Evolutionary conservation across 2,888 invertebrate genomes (phyloP).

Genomic region (Xestobium rufovillosum): DNA sequence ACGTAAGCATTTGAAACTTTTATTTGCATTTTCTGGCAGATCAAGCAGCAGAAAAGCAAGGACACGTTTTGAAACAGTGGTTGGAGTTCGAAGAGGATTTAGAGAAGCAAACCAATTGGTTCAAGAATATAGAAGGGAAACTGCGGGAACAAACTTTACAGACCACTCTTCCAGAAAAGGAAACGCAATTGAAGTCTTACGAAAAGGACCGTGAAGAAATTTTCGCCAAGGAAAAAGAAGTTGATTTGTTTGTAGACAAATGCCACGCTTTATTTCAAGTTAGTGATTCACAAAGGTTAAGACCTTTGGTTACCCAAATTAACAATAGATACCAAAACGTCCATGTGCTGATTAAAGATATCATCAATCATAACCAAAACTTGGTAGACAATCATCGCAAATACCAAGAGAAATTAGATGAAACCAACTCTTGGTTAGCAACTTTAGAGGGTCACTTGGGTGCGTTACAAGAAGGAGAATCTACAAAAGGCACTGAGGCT

Average conservation of each 20-base stretch:
- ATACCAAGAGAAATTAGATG: constrained; percentile 67
- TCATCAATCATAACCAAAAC: constrained; percentile 75
- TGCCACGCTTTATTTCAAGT: constrained; percentile 79
- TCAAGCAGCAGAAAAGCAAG: constrained; percentile 64
- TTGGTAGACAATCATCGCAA: constrained; percentile 76
- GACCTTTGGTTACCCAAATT: constrained; percentile 82
- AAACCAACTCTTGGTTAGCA: constrained; percentile 69
- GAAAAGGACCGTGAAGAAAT: constrained; percentile 70
- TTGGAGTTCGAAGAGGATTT: constrained; percentile 75
- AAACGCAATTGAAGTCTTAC: constrained; percentile 62
- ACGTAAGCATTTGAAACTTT: too few relatives aligned
- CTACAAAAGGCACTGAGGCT: constrained; percentile 53
- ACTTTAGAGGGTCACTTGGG: constrained; percentile 67
- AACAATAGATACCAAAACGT: constrained; percentile 78
- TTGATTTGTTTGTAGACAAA: constrained; percentile 82
- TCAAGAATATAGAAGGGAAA: constrained; percentile 72
- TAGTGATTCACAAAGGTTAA: constrained; percentile 78
- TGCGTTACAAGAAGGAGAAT: constrained; percentile 55
- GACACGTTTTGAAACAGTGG: constrained; percentile 74
- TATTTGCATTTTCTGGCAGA: constrained; percentile 37
- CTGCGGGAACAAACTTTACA: constrained; percentile 82
- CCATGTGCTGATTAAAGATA: constrained; percentile 75
- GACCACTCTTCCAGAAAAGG: constrained; percentile 74
- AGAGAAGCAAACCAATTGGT: constrained; percentile 78
- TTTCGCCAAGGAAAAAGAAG: constrained; percentile 70